A percentile compares a stretch with the other conserved stretches of the same genome.
These are phyloP conservation scores for Anorthoa munda DNA, from an alignment of 2,888 invertebrate species.

Conservation along the genomic window DNA sequence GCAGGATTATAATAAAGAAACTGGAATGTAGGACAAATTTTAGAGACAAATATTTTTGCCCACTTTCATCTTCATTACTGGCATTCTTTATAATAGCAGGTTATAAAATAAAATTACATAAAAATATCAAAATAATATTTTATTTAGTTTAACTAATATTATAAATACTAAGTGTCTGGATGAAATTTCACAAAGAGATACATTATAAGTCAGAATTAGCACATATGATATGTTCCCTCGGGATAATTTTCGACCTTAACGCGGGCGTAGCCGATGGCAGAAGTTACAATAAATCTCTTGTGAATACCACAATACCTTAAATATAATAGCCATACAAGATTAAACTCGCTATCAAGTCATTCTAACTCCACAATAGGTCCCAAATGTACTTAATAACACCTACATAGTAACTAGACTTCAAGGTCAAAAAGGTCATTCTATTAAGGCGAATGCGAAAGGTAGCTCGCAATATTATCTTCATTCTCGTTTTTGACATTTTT, in stretches of 20 bases:
- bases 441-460: slow-evolving; percentile 21
- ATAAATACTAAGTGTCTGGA: no score
- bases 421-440: slow-evolving; percentile 43
- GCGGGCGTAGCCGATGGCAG: background rate
- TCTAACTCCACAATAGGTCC: slow-evolving; percentile 29
- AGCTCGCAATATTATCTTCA: no score
- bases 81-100: no score
- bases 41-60: background rate
- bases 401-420: slow-evolving; percentile 27
- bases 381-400: slow-evolving; percentile 30
- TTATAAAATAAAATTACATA: no score
- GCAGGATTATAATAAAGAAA: background rate
- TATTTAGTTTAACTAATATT: no score
- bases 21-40: background rate
- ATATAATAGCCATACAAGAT: slow-evolving; percentile 22
- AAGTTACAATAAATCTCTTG: background rate
- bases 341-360: slow-evolving; percentile 24
- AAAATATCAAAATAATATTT: no score
- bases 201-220: no score
- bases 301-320: slow-evolving; percentile 12
- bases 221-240: no score
- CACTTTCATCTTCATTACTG: background rate
- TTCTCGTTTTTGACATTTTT: no score
- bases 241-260: no score
- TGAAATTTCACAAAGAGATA: no score